Conservation (phyloP, 2,797 vertebrate species). For the Coreius guichenoti region DNA sequence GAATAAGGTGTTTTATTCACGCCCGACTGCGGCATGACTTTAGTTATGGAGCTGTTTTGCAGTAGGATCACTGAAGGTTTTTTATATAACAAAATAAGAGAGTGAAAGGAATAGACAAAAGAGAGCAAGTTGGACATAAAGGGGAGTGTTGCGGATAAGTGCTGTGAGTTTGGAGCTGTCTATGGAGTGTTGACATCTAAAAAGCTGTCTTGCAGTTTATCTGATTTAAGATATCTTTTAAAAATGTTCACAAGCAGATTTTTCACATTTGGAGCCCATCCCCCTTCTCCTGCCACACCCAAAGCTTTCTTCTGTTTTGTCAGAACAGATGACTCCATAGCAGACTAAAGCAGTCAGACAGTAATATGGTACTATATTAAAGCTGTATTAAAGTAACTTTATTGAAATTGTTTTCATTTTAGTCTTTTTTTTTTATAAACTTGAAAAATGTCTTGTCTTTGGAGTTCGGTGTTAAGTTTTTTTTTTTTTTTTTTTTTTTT, state of each 20-base stretch:
- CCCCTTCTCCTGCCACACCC: slow-evolving; percentile 80
- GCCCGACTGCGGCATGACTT: slow-evolving; percentile 11
- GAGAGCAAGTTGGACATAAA: not conserved
- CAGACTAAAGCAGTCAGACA: slow-evolving; percentile 5
- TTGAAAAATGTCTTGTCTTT: not conserved
- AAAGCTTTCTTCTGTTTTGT: slow-evolving; percentile 60
- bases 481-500: too few relatives aligned
- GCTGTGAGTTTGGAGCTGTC: not conserved
- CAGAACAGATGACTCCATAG: slow-evolving; percentile 29
- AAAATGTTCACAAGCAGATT: not conserved
- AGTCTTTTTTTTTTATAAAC: not conserved
- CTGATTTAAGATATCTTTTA: not conserved
- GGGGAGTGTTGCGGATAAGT: not conserved
- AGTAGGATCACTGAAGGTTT: not conserved
- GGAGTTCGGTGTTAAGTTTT: not conserved
- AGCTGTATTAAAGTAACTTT: not conserved
- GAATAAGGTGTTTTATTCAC: slow-evolving; percentile 61
- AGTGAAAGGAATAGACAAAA: not conserved
- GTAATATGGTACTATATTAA: not conserved
- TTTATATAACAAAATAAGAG: not conserved
- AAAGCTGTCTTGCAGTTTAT: not conserved
- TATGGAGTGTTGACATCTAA: not conserved
- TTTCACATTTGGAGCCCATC: slow-evolving; percentile 49
- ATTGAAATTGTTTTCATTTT: not conserved
- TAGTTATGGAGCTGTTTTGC: not conserved